Conservation (phyloP, 1,140 invertebrate species). For the Oncopeltus fasciatus region DNA sequence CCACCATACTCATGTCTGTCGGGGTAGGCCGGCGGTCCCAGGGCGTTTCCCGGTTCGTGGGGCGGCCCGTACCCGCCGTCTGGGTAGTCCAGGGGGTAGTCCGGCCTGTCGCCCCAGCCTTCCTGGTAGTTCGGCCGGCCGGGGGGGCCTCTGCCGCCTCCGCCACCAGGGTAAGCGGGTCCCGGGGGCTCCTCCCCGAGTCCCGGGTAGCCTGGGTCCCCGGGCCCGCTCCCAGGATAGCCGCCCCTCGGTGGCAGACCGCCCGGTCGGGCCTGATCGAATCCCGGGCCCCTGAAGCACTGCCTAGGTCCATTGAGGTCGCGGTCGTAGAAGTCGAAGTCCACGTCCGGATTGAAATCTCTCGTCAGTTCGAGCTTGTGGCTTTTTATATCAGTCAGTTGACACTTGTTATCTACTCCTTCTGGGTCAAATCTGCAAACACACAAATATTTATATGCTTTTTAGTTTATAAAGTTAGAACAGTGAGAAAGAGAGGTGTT, state of each 20-base stretch:
- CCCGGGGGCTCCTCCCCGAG: background rate
- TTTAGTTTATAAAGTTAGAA: no score
- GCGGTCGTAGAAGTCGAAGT: conserved; percentile 61
- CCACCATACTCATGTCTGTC: conserved; percentile 14
- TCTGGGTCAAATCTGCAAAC: conserved; percentile 22
- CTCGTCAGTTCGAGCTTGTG: conserved; percentile 42
- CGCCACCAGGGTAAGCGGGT: background rate
- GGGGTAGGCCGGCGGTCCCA: background rate
- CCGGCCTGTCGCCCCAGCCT: background rate
- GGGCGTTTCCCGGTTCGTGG: background rate
- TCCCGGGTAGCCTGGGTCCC: background rate
- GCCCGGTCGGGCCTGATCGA: conserved; percentile 1
- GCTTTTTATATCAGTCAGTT: conserved; percentile 51
- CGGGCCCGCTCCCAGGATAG: background rate
- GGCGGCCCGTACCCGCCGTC: background rate
- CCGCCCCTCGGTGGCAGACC: background rate
- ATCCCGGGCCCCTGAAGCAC: conserved; percentile 13
- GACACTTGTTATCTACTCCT: conserved; percentile 41
- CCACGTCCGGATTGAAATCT: conserved; percentile 48
- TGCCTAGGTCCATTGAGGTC: conserved; percentile 31
- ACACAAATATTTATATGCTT: no score
- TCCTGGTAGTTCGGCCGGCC: background rate
- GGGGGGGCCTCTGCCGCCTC: background rate
- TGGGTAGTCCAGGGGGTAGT: background rate
- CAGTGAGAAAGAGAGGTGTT: no score